phyloP scores from a whole-genome alignment of 2,888 invertebrate species.

The Piscicola geometra region DNA sequence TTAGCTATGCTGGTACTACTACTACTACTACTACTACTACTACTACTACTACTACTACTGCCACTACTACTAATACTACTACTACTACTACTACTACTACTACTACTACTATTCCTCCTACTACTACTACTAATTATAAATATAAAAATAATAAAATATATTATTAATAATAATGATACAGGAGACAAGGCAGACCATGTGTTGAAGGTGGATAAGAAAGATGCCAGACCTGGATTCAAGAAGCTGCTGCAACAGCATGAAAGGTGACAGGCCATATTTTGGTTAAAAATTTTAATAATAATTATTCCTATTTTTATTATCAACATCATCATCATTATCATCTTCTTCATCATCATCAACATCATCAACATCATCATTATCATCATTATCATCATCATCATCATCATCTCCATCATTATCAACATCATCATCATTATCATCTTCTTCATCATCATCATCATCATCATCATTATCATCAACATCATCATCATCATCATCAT shows the following conservation, averaged over 20 bases:
- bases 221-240: conserved; percentile 30
- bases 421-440: conserved; percentile 15
- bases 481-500: too few relatives aligned
- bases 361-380: conserved; percentile 22
- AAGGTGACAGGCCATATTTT: background rate
- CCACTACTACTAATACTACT: too few relatives aligned
- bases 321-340: background rate
- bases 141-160: background rate
- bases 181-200: conserved; percentile 22
- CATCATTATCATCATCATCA: conserved; percentile 15
- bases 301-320: background rate
- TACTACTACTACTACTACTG: too few relatives aligned
- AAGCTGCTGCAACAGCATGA: conserved; percentile 23
- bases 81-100: too few relatives aligned
- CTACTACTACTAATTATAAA: background rate
- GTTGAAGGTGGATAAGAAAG: conserved; percentile 13
- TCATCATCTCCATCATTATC: conserved; percentile 15
- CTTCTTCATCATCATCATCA: background rate
- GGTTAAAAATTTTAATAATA: too few relatives aligned
- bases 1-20: conserved; percentile 38
- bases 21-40: too few relatives aligned
- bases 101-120: too few relatives aligned
- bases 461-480: too few relatives aligned
- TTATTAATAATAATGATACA: background rate
- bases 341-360: background rate